phyloP scores from a whole-genome alignment of 2,797 vertebrate species.

The Microctenopoma lineatum region DNA sequence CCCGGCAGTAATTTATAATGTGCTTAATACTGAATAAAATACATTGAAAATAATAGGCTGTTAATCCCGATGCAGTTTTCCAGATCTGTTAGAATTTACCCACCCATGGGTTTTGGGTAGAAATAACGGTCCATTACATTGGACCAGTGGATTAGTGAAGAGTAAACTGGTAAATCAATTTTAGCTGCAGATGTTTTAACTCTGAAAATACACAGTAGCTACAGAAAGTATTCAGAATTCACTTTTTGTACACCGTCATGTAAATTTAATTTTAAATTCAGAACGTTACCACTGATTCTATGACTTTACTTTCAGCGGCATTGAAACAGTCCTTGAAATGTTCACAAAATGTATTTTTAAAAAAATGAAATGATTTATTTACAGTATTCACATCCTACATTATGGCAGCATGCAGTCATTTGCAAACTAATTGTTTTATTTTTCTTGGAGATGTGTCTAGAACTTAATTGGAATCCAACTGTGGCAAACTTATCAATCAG shows the following conservation, averaged over 20 bases:
- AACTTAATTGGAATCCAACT: neutral
- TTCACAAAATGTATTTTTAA: too few species aligned
- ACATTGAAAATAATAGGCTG: constrained; percentile 32
- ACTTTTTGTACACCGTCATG: neutral
- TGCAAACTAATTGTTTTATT: neutral
- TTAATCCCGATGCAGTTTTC: constrained; percentile 28
- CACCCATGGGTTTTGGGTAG: constrained; percentile 29
- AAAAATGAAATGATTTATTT: too few species aligned
- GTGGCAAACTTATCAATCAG: neutral
- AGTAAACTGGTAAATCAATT: constrained; percentile 23
- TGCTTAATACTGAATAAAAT: constrained; percentile 44
- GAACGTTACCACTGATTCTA: too few species aligned
- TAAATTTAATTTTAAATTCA: too few species aligned
- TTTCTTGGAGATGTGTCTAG: neutral
- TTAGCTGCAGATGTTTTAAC: constrained; percentile 32
- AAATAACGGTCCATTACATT: constrained; percentile 34
- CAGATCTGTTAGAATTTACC: constrained; percentile 8
- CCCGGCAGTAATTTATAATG: constrained; percentile 38
- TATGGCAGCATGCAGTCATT: too few species aligned
- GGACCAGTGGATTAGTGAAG: neutral
- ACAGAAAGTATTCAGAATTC: neutral
- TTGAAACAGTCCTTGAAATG: too few species aligned
- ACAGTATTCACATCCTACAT: too few species aligned
- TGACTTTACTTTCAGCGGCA: too few species aligned
- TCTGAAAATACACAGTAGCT: constrained; percentile 15